Evolutionary conservation across 2,113 vertebrate species (phyloP).

Genomic region (Neotragus pygmaeus): DNA sequence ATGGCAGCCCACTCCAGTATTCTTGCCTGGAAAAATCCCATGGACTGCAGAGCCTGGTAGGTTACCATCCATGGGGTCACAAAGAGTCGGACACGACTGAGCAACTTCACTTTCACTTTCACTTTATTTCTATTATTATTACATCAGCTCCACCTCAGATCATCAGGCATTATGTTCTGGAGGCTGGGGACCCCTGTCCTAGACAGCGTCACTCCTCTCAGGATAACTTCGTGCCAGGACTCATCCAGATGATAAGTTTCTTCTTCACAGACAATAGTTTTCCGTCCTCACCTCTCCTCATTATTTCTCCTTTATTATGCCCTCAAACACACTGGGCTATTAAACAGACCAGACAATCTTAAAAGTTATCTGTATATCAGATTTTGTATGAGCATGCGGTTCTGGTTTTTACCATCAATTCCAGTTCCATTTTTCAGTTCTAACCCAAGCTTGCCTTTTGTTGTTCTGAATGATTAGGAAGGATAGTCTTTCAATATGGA

Average conservation of each 20-base stretch:
- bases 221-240: background rate
- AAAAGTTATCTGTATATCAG: background rate
- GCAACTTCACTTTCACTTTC: too few species aligned
- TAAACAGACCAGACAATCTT: background rate
- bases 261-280: background rate
- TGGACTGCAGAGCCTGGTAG: too few species aligned
- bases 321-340: background rate
- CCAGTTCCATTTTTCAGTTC: background rate
- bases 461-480: background rate
- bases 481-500: background rate
- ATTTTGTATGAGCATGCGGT: fast-evolving
- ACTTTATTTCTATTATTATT: background rate
- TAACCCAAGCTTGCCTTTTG: background rate
- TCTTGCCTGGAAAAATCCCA: too few species aligned
- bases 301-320: background rate
- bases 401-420: background rate
- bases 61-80: too few species aligned
- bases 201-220: background rate
- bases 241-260: background rate
- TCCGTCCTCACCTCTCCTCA: background rate
- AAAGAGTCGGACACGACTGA: too few species aligned
- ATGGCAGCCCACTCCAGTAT: too few species aligned
- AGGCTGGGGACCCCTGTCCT: background rate
- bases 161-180: background rate
- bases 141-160: background rate